Base-by-base conservation (phyloP, 1,140 invertebrate genomes). In the Anagrus nilaparvatae region DNA sequence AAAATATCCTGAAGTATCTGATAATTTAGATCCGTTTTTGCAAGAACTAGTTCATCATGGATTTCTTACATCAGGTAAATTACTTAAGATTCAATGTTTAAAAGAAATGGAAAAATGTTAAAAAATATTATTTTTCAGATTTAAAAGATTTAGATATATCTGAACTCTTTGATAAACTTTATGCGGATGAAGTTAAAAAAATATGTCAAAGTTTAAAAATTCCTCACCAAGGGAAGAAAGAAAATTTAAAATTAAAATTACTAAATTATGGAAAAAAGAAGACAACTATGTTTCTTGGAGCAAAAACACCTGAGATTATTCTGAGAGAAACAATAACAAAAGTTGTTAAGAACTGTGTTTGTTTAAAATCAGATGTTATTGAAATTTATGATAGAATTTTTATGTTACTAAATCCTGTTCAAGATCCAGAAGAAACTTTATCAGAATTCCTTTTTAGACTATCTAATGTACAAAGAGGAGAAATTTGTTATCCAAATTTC, bases 341-440 rank as follows among this genome's bases (percentile, higher is more conserved):
- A 5, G 36, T 44, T 20, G 18, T 63, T 3, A 56, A 55, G 0
- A 9, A 27, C 7, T 62, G 60, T 37, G 20, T 65, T 14, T 19
- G 39, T 20, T 44, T 69, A 8, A 40, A 50, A 9, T 3, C 43
- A 0, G 27, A 40, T n/a, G 48, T 59, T 9, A 39, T 50, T 13
- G 37, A 38, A 38, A 35, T 64, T 35, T 48, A 65, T 42, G 41
- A 65, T 10, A 52, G 51, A 44, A 54, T 67, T 36, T 40, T 65
- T 14, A 56, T 50, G 1, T 42, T 69, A 2, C 46, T 65, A 5
- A 40, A 53, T 6, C 66, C 66, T 5, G 30, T 46, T 37, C 52
- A 53, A 39, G 54, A 61, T 48, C 50, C 57, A 4, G 12, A 38
- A 2, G 51, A 57, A 35, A 46, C 34, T 8, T 43, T 60, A 3